Percentiles rank a stretch among this genome's conserved stretches.
Evolutionary conservation across 2,888 invertebrate genomes (phyloP).

Genomic region (Rhingia rostrata): DNA sequence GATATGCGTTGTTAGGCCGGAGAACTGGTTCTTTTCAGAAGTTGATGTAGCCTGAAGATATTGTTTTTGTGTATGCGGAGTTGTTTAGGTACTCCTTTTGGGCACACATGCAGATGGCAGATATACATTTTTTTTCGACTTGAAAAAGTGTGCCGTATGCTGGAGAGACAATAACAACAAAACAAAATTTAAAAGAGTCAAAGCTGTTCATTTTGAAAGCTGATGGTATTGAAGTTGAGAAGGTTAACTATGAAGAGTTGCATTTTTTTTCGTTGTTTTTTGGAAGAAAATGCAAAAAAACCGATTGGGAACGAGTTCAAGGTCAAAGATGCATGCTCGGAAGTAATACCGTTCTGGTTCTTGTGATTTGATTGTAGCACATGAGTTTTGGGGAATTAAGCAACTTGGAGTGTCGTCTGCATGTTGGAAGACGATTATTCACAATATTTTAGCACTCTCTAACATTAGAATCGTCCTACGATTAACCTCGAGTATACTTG

Average conservation of each 20-base stretch:
- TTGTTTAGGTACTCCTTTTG: conserved; percentile 17
- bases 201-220: conserved; percentile 21
- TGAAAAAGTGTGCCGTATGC: conserved; percentile 58
- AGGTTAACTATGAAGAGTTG: conserved; percentile 50
- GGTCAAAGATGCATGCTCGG: conserved; percentile 41
- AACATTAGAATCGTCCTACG: too few species aligned
- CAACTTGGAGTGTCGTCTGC: too few species aligned
- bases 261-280: conserved; percentile 21
- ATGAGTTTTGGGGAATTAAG: too few species aligned
- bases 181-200: background rate
- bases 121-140: conserved; percentile 1
- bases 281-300: conserved; percentile 21
- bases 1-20: conserved; percentile 49
- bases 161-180: conserved; percentile 35
- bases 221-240: conserved; percentile 50
- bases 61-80: background rate
- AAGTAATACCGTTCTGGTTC: too few species aligned
- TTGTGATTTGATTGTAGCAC: too few species aligned
- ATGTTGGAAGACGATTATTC: too few species aligned
- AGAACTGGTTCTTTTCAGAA: conserved; percentile 56
- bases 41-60: conserved; percentile 27
- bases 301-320: conserved; percentile 49
- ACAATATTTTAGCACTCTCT: too few species aligned
- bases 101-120: conserved; percentile 34
- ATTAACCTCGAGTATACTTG: too few species aligned